Base-by-base conservation (phyloP, 2,113 vertebrate species). In the Daphoenositta chrysoptera region DNA sequence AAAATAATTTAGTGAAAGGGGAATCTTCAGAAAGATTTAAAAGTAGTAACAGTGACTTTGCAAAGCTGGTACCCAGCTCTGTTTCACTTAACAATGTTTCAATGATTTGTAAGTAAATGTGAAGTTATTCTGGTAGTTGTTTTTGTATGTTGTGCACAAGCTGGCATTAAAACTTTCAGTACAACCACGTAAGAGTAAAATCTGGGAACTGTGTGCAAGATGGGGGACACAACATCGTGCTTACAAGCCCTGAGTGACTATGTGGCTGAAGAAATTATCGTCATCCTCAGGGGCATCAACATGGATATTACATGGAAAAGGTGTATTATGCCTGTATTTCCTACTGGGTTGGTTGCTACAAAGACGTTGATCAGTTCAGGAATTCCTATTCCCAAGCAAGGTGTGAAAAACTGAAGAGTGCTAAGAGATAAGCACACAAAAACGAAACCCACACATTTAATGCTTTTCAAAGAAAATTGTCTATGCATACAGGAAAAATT, bases 171-270 rank as follows among this genome's bases (percentile, higher is more conserved):
- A 72, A 30, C 23, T 60, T 87, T 64, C 57, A 5, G 1, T 78
- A 61, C 3, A n/a, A 56, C 21, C 65, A 64, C 0, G 0, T 3
- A 17, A 12, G 13, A 79, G 40, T 33, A 44, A 64, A 58, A 91
- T 33, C 33, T 64, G 77, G 24, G 11, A 83, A 33, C 21, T 53
- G 18, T 7, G 26, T 23, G 19, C 45, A 73, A 70, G 40, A 68
- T 14, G 17, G 4, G 21, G 21, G 11, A 65, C 15, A 85, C 23
- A 47, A 24, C 1, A 1, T 50, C 2, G 2, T 3, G 1, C 20
- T 51, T 39, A 57, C 18, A 51, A 72, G 31, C 14, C 53, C 58
- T 27, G 23, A 39, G 42, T 45, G 45, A 72, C 27, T 53, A 14
- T 5, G 20, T 5, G 7, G 42, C 28, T 66, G 15, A 89, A 63